Conservation (phyloP, 2,888 invertebrate species). For the Drosophila nr. medialis region DNA sequence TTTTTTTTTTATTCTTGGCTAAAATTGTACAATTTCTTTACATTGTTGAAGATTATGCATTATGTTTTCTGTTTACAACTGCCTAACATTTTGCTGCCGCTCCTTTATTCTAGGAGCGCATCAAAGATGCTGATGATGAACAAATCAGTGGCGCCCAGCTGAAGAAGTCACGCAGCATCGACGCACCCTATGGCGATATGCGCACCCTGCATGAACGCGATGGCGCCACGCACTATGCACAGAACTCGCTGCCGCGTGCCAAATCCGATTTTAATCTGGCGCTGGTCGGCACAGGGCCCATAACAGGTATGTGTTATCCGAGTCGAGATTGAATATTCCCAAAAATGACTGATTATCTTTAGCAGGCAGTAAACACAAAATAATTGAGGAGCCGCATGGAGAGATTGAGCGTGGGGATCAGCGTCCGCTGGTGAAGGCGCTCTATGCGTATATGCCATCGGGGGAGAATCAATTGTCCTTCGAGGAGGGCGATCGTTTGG, state of each 20-base stretch:
- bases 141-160: slow-evolving; percentile 86
- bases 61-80: background rate
- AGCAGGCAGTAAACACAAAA: slow-evolving; percentile 70
- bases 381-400: slow-evolving; percentile 52
- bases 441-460: slow-evolving; percentile 94
- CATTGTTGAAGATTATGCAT: background rate
- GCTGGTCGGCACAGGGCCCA: slow-evolving; percentile 60
- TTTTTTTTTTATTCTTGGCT: no score
- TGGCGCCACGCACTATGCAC: slow-evolving; percentile 83
- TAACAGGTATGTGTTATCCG: slow-evolving; percentile 36
- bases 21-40: no score
- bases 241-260: slow-evolving; percentile 88
- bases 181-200: slow-evolving; percentile 94
- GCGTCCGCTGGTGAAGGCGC: slow-evolving; percentile 91
- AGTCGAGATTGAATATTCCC: background rate
- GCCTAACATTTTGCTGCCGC: background rate
- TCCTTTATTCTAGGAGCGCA: slow-evolving; percentile 76
- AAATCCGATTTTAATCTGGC: slow-evolving; percentile 95
- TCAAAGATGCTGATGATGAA: slow-evolving; percentile 87
- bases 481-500: slow-evolving; percentile 94
- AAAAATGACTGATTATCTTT: background rate
- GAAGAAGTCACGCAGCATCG: slow-evolving; percentile 94
- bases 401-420: slow-evolving; percentile 86
- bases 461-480: slow-evolving; percentile 97
- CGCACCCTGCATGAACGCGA: slow-evolving; percentile 87